phyloP scores from a whole-genome alignment of 2,797 vertebrate species.

The Pygocentrus nattereri region DNA sequence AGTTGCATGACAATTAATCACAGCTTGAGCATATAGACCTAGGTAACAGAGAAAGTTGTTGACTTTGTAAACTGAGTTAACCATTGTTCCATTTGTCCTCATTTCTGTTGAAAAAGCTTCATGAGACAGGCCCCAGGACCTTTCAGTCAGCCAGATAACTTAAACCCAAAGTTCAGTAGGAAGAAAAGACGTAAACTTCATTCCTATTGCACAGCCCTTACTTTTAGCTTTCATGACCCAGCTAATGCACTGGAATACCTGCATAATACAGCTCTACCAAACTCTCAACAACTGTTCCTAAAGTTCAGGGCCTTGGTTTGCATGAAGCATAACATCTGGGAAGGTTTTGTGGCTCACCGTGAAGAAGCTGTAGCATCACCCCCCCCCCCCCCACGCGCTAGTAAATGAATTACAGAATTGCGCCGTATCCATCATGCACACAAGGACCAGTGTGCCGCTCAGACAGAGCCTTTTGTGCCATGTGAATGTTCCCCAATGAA shows the following conservation, averaged over 20 bases:
- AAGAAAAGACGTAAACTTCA: neutral
- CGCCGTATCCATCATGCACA: neutral
- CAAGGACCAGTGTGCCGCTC: neutral
- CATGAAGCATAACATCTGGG: neutral
- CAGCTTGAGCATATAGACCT: too few species aligned
- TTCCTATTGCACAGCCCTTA: neutral
- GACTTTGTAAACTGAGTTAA: too few species aligned
- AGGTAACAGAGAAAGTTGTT: too few species aligned
- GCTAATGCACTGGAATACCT: neutral
- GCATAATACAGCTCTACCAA: neutral
- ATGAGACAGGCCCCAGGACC: neutral
- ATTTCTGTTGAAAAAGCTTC: too few species aligned
- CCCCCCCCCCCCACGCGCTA: neutral
- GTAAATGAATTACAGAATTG: slow-evolving; percentile 1
- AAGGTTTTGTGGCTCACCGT: neutral
- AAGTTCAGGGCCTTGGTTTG: neutral
- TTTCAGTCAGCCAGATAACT: neutral
- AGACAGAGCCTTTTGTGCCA: slow-evolving; percentile 28
- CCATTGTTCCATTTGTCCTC: too few species aligned
- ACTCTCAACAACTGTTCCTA: neutral
- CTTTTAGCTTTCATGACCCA: neutral
- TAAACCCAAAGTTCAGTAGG: neutral
- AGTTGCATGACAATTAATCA: too few species aligned
- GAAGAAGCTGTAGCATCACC: neutral
- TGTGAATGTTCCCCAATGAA: slow-evolving; percentile 38